Evolutionary conservation across 23 tunicate genomes (phyloP).

Genomic region (Ascidia mentula): DNA sequence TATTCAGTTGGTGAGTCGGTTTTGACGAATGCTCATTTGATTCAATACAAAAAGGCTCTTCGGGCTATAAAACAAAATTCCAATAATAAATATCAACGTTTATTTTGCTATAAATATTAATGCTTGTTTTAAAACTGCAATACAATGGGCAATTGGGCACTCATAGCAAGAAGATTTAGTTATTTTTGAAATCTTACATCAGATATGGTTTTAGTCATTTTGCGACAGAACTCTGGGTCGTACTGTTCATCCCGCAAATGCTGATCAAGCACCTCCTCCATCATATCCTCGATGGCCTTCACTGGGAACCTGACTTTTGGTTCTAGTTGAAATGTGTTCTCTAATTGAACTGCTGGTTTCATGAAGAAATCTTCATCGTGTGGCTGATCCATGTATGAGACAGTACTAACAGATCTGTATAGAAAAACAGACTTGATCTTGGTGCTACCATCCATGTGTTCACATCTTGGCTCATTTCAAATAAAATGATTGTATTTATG

Average conservation of each 20-base stretch:
- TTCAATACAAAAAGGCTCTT: too few species aligned
- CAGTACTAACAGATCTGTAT: conserved; percentile 84
- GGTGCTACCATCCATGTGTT: too few species aligned
- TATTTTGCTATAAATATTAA: too few species aligned
- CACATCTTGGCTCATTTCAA: too few species aligned
- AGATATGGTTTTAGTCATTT: conserved; percentile 71
- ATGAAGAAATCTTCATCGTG: conserved; percentile 66
- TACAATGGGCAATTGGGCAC: background rate
- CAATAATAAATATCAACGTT: background rate
- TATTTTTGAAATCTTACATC: conserved; percentile 43
- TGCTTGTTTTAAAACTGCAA: background rate
- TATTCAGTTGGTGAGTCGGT: too few species aligned
- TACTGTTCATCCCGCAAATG: conserved; percentile 32
- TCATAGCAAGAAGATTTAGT: background rate
- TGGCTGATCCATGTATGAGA: conserved; percentile 75
- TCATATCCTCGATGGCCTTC: conserved; percentile 27
- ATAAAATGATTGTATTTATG: too few species aligned
- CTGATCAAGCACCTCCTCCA: conserved; percentile 30
- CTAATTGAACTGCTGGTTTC: conserved; percentile 41
- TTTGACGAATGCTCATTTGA: too few species aligned
- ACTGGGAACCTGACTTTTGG: conserved; percentile 65
- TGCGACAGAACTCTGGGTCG: conserved; percentile 65
- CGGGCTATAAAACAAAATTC: too few species aligned
- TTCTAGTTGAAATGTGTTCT: conserved; percentile 72
- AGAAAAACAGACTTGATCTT: too few species aligned